A percentile compares a stretch with the other conserved stretches of the same genome.
phyloP scores from a whole-genome alignment of 2,113 vertebrate genomes.

The Semnornis frantzii region DNA sequence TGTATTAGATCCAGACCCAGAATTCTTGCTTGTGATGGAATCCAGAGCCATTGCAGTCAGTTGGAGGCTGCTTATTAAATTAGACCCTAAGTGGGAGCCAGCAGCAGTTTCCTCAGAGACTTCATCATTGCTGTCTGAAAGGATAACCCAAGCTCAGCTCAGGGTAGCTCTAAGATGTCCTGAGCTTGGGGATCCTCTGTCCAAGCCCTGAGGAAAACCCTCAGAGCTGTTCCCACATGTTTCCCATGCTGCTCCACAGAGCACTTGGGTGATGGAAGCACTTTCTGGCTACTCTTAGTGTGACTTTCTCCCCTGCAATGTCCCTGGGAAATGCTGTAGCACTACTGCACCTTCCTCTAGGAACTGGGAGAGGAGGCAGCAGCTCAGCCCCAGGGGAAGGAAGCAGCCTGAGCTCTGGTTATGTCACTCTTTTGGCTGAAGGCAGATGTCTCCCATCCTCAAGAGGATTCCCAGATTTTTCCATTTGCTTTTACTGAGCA shows the following conservation, averaged over 20 bases:
- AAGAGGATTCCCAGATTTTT: background rate
- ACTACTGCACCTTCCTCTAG: background rate
- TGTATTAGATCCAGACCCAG: background rate
- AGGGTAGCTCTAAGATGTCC: background rate
- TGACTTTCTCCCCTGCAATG: background rate
- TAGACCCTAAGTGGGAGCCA: background rate
- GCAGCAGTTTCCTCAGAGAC: background rate
- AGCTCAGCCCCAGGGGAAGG: background rate
- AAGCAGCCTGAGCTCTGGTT: background rate
- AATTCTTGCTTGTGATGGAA: background rate
- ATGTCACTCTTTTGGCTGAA: background rate
- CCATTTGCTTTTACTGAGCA: background rate
- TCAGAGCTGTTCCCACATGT: accelerated
- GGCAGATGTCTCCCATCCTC: background rate
- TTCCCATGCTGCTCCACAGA: background rate
- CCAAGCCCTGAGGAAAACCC: background rate
- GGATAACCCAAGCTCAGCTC: background rate
- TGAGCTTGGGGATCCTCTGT: background rate
- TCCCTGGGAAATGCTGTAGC: background rate
- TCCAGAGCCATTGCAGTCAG: background rate
- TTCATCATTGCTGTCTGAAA: background rate
- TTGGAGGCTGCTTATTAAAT: background rate
- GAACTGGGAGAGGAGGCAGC: background rate
- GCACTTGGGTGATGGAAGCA: background rate
- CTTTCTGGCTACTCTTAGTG: background rate